These are phyloP conservation scores for Tetragonisca angustula DNA, from an alignment of 2,888 invertebrate species.

Conservation along the genomic window DNA sequence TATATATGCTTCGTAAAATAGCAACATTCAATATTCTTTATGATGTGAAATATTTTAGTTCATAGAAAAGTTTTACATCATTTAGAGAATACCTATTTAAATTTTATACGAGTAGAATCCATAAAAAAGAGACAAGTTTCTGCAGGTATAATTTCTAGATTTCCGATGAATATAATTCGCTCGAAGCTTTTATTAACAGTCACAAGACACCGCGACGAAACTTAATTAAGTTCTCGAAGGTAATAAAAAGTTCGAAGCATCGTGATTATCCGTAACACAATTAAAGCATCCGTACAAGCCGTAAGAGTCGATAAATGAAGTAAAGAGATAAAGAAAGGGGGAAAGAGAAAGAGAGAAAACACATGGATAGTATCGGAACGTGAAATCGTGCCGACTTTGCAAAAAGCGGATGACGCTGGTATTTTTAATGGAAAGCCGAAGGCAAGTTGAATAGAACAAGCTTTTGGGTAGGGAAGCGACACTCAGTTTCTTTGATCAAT, in stretches of 20 bases:
- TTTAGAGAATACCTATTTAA: not conserved
- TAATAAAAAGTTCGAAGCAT: not conserved
- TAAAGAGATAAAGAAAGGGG: not conserved
- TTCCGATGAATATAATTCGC: not conserved
- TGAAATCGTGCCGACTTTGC: constrained; percentile 56
- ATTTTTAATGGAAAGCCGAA: constrained; percentile 75
- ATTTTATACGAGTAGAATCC: not conserved
- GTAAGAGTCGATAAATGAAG: constrained; percentile 3
- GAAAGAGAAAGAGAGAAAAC: constrained; percentile 1
- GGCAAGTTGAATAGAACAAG: constrained; percentile 72
- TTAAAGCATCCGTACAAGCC: not conserved
- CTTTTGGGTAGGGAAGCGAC: constrained; percentile 69
- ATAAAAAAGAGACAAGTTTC: not conserved
- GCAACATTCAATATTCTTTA: not conserved
- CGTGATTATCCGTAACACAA: not conserved
- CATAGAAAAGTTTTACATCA: not conserved
- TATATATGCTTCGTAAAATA: not conserved
- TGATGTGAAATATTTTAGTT: not conserved
- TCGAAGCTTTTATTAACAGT: too few species aligned
- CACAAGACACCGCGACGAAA: not conserved
- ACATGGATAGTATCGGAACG: constrained; percentile 40
- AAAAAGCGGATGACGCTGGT: constrained; percentile 62
- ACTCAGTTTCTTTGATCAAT: constrained; percentile 78
- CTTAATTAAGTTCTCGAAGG: constrained; percentile 8
- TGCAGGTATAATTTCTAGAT: not conserved